Percentiles rank a stretch among this genome's conserved stretches.
phyloP scores from a whole-genome alignment of 2,113 vertebrate species.

The Ameiurus melas region DNA sequence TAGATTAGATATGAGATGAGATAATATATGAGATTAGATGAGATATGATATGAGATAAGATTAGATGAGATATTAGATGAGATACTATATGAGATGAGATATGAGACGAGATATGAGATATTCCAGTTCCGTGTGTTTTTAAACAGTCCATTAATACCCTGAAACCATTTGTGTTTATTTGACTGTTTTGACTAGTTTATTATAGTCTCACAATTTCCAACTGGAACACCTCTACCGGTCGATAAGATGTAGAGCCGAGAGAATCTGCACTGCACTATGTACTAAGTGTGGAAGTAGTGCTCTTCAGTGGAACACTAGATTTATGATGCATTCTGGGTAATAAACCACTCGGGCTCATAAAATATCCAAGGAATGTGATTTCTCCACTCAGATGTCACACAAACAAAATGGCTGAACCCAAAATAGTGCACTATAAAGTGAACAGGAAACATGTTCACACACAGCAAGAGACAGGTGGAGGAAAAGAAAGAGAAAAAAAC shows the following conservation, averaged over 20 bases:
- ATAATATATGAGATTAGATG: not conserved
- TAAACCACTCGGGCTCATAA: conserved; percentile 5
- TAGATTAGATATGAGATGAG: not conserved
- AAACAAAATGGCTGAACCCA: conserved; percentile 1
- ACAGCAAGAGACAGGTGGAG: not conserved
- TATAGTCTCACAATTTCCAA: not conserved
- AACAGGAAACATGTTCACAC: not conserved
- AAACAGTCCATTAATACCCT: not conserved
- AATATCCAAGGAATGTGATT: not conserved
- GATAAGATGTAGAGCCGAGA: not conserved
- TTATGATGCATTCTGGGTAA: not conserved
- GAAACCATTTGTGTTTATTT: not conserved
- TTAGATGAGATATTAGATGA: not conserved
- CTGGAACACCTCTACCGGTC: not conserved
- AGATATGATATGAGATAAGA: not conserved
- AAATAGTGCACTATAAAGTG: not conserved
- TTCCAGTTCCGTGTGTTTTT: not conserved
- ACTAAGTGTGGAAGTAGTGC: not conserved
- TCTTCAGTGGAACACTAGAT: not conserved
- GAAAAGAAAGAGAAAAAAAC: not conserved
- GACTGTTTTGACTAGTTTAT: not conserved
- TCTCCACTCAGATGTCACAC: not conserved
- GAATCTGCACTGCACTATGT: not conserved
- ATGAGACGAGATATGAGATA: not conserved
- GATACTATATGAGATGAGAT: no score